A percentile compares a stretch with the other conserved stretches of the same genome.
phyloP scores from a whole-genome alignment of 2,797 vertebrate species.

The Mormyrus proboscirostris region DNA sequence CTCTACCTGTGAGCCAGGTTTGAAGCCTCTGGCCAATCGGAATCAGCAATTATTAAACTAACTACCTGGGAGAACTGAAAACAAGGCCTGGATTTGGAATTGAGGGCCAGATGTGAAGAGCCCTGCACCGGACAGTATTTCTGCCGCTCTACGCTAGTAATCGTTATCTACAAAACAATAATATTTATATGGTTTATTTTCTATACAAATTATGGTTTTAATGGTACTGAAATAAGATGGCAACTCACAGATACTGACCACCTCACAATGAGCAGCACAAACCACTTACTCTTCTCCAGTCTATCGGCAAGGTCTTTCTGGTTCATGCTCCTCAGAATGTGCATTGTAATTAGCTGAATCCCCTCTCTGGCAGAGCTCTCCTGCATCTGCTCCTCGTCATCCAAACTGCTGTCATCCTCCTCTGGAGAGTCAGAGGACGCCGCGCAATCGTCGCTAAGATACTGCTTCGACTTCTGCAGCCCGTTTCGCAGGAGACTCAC shows the following conservation, averaged over 20 bases:
- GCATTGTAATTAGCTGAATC: background rate
- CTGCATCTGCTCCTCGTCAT: background rate
- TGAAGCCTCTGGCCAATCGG: background rate
- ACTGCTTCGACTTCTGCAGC: background rate
- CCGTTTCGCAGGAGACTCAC: background rate
- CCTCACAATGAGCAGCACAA: background rate
- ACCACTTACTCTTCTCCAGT: slow-evolving; percentile 6
- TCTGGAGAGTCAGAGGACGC: background rate
- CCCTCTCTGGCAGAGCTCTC: slow-evolving; percentile 10
- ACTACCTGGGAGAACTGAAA: background rate
- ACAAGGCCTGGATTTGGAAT: background rate
- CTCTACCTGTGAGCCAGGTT: background rate
- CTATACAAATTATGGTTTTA: background rate
- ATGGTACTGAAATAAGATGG: background rate
- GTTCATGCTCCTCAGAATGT: slow-evolving; percentile 8
- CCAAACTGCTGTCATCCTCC: background rate
- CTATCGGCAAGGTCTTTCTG: background rate
- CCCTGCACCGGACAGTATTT: background rate
- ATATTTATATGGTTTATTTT: background rate
- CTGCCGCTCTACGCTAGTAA: background rate
- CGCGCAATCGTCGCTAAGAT: background rate
- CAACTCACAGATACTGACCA: background rate
- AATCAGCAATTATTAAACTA: background rate
- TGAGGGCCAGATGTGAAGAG: background rate
- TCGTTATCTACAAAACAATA: background rate